These are phyloP conservation scores for Chironomus tepperi DNA, from an alignment of 1,140 invertebrate genomes.

Conservation along the genomic window DNA sequence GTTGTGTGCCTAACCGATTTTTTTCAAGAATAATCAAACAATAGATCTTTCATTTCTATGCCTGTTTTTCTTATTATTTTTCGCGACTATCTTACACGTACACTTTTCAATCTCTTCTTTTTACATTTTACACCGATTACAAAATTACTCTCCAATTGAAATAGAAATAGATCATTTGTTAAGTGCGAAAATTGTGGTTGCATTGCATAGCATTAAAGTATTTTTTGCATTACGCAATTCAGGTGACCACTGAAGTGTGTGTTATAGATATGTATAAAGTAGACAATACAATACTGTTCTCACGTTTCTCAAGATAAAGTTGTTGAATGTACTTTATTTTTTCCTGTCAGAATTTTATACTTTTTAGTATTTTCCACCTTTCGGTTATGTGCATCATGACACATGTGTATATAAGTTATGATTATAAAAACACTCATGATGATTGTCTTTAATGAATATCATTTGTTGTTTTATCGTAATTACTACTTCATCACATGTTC, in stretches of 20 bases:
- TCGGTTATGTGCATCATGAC: neutral
- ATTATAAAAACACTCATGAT: too few species aligned
- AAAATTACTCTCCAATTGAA: conserved; percentile 1
- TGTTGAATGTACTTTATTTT: neutral
- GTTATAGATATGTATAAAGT: too few species aligned
- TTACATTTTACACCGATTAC: neutral
- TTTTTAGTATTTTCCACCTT: too few species aligned
- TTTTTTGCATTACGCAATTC: too few species aligned
- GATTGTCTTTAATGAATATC: neutral
- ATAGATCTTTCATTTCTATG: neutral
- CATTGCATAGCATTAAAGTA: neutral
- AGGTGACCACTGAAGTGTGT: too few species aligned
- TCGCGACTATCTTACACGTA: neutral
- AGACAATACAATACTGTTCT: neutral
- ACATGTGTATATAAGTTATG: neutral
- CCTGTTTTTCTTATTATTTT: neutral
- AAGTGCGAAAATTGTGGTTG: conserved; percentile 3
- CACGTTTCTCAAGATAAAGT: neutral
- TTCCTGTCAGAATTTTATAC: too few species aligned
- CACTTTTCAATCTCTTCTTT: neutral
- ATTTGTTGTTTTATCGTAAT: conserved; percentile 9
- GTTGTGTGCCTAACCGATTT: too few species aligned
- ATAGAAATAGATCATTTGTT: conserved; percentile 9
- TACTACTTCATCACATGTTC: neutral
- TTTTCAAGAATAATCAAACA: neutral